A percentile compares a stretch with the other conserved stretches of the same genome.
phyloP scores from a whole-genome alignment of 2,113 vertebrate species.

The Platysternon megacephalum region DNA sequence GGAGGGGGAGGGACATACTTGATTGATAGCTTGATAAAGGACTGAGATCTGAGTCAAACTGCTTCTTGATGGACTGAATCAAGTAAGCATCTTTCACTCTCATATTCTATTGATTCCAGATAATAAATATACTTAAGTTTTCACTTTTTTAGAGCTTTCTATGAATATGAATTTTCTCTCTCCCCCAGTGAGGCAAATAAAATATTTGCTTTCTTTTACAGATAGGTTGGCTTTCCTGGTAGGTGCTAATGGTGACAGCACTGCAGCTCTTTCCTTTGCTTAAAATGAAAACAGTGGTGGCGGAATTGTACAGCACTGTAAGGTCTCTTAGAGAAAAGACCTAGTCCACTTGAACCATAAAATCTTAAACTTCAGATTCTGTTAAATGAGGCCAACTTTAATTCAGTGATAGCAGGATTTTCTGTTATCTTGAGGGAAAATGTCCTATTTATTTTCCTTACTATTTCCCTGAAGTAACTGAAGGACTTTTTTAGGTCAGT shows the following conservation, averaged over 20 bases:
- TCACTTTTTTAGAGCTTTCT: not conserved
- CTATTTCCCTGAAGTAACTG: slow-evolving; percentile 39
- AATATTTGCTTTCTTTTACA: not conserved
- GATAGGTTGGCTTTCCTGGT: not conserved
- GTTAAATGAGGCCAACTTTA: not conserved
- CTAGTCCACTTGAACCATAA: not conserved
- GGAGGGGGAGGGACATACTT: not conserved
- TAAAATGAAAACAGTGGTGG: not conserved
- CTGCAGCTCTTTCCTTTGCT: not conserved
- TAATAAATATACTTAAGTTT: not conserved
- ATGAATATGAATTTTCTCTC: not conserved
- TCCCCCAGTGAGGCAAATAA: not conserved
- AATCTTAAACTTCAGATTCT: fast-evolving
- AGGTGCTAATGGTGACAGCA: not conserved
- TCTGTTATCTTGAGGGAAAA: slow-evolving; percentile 47
- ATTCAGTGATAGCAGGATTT: not conserved
- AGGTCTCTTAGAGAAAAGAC: not conserved
- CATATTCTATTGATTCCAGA: not conserved
- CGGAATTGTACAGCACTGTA: not conserved
- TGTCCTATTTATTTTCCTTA: slow-evolving; percentile 44
- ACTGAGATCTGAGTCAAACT: not conserved
- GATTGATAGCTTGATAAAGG: fast-evolving
- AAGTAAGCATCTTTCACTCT: not conserved
- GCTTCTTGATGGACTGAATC: not conserved
- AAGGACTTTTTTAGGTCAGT: slow-evolving; percentile 69